These are phyloP conservation scores for Eristalinus sepulchralis DNA, from an alignment of 2,888 invertebrate species.

Conservation along the genomic window DNA sequence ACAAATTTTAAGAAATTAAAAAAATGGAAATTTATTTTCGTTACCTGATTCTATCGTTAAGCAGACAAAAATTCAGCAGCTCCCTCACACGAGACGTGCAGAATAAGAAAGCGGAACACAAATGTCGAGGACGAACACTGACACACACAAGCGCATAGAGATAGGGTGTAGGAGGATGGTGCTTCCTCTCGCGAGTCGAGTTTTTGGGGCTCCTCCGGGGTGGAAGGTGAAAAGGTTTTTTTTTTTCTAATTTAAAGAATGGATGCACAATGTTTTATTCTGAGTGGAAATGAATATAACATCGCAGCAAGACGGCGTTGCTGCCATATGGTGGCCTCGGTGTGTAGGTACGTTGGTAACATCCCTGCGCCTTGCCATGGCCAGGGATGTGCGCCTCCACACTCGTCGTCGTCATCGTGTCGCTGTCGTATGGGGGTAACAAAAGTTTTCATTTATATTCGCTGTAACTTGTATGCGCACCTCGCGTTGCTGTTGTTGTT, in stretches of 20 bases:
- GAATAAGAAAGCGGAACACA: neutral
- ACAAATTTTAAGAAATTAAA: slow-evolving; percentile 61
- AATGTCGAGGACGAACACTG: neutral
- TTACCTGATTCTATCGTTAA: slow-evolving; percentile 19
- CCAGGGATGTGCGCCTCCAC: neutral
- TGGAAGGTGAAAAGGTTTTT: neutral
- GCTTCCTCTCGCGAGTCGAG: neutral
- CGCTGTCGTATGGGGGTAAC: slow-evolving; percentile 24
- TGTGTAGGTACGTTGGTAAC: neutral
- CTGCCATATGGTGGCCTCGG: neutral
- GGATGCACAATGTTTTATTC: slow-evolving; percentile 46
- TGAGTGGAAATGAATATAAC: slow-evolving; percentile 55
- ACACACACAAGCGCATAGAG: neutral
- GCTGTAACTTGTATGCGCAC: neutral
- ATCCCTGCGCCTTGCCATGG: neutral
- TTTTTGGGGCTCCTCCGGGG: neutral
- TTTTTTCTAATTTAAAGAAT: slow-evolving; percentile 47
- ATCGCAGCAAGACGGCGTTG: slow-evolving; percentile 26
- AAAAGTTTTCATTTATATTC: slow-evolving; percentile 36
- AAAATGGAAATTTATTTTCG: slow-evolving; percentile 26
- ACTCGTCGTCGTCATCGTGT: neutral
- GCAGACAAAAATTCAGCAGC: neutral
- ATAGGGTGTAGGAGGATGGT: neutral
- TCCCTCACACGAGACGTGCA: neutral
- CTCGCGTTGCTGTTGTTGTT: neutral